Evolutionary conservation across 1,140 invertebrate species (phyloP).

Genomic region (Drosophila pruinosa): DNA sequence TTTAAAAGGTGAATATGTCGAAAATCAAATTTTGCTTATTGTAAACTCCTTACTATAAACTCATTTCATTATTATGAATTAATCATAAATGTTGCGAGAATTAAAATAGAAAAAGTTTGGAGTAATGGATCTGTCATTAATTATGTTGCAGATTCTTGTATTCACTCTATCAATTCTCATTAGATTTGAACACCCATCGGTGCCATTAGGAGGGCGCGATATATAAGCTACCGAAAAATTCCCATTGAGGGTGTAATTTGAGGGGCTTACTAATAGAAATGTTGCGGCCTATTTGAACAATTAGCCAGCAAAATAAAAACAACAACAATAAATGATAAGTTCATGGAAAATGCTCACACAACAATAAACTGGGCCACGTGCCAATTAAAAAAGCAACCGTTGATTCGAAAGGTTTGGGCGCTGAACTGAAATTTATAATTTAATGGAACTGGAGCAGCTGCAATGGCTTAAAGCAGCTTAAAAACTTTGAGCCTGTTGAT

Average conservation of each 20-base stretch:
- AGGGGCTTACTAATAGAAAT: constrained; percentile 35
- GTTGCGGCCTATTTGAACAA: constrained; percentile 30
- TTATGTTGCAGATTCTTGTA: background rate
- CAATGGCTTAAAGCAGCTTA: constrained; percentile 56
- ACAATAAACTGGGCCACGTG: constrained; percentile 3
- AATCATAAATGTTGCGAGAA: no score
- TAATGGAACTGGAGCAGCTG: constrained; percentile 58
- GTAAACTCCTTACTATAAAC: no score
- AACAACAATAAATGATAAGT: constrained; percentile 4
- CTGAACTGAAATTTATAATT: constrained; percentile 55
- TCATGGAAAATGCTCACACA: constrained; percentile 15
- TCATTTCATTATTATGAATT: no score
- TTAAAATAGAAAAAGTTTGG: background rate
- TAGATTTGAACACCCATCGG: background rate
- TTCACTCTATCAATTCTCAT: background rate
- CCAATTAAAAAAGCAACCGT: constrained; percentile 53
- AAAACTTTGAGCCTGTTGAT: constrained; percentile 58
- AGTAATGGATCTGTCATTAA: background rate
- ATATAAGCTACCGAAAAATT: constrained; percentile 56
- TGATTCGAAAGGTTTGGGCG: constrained; percentile 30
- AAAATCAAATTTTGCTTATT: no score
- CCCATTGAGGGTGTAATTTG: constrained; percentile 34
- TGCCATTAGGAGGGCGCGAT: constrained; percentile 21
- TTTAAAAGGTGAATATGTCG: no score
- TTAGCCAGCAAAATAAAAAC: constrained; percentile 40